A percentile compares a stretch with the other conserved stretches of the same genome.
These are phyloP conservation scores for Trichogramma evanescens DNA, from an alignment of 2,888 invertebrate species.

Conservation along the genomic window DNA sequence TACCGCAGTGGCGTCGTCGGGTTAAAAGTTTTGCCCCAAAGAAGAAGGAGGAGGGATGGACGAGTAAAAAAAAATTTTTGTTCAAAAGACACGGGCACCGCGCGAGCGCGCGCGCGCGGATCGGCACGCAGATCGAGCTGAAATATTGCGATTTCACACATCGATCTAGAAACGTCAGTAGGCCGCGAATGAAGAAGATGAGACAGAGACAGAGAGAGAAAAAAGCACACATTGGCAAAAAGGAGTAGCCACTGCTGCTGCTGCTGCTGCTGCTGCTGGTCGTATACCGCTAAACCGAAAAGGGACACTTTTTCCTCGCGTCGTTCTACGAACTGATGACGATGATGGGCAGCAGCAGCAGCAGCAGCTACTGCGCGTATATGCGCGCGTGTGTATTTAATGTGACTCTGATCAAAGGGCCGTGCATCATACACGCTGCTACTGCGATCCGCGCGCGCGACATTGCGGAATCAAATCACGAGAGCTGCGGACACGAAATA, in stretches of 20 bases:
- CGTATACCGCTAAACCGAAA: not conserved
- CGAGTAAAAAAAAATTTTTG: too few species aligned
- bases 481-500: too few species aligned
- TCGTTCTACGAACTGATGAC: not conserved
- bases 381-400: not conserved
- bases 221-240: not conserved
- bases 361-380: not conserved
- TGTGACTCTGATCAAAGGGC: not conserved
- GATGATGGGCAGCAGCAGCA: too few species aligned
- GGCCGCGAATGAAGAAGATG: not conserved
- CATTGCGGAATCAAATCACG: too few species aligned
- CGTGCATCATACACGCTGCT: not conserved
- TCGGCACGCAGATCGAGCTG: too few species aligned
- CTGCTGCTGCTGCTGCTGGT: not conserved
- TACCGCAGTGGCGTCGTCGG: too few species aligned
- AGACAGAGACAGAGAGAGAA: not conserved
- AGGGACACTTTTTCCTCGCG: conserved; percentile 2
- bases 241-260: not conserved
- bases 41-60: too few species aligned
- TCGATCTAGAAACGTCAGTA: too few species aligned
- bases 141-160: too few species aligned
- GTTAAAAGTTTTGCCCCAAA: too few species aligned
- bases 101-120: too few species aligned
- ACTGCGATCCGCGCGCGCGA: not conserved
- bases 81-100: too few species aligned